Conservation (phyloP, 2,797 vertebrate species). For the Scyliorhinus canicula region DNA sequence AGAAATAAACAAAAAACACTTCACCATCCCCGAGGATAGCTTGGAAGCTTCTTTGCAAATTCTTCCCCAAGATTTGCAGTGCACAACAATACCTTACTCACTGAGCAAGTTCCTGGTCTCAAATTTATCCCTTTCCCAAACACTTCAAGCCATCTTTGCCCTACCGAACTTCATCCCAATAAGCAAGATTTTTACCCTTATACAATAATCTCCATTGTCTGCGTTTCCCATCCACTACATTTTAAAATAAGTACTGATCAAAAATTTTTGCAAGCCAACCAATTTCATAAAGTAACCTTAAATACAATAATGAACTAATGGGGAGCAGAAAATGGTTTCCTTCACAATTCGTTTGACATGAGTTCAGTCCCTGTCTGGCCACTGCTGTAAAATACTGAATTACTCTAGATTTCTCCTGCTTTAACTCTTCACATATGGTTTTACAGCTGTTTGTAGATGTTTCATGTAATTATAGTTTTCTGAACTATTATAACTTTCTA, state of each 20-base stretch:
- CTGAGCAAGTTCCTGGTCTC: too few relatives aligned
- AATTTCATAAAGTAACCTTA: background rate
- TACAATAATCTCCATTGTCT: too few relatives aligned
- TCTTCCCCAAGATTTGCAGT: too few relatives aligned
- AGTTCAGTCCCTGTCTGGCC: background rate
- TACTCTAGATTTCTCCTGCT: background rate
- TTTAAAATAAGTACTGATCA: background rate
- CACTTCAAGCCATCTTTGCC: too few relatives aligned
- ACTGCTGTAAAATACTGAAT: background rate
- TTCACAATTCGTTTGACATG: background rate
- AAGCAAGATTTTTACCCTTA: too few relatives aligned
- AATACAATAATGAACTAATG: background rate
- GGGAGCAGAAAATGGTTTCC: background rate
- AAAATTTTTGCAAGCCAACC: background rate
- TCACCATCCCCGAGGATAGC: too few relatives aligned
- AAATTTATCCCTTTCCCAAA: too few relatives aligned
- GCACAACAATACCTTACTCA: too few relatives aligned
- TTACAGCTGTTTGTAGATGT: background rate
- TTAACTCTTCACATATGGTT: background rate
- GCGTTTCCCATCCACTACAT: too few relatives aligned
- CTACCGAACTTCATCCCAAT: too few relatives aligned
- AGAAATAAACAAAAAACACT: too few relatives aligned
- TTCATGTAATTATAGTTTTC: background rate
- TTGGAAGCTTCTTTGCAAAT: too few relatives aligned
- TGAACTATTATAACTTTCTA: constrained; percentile 9